phyloP scores from a whole-genome alignment of 2,888 invertebrate genomes.

The Harpalus rufipes region DNA sequence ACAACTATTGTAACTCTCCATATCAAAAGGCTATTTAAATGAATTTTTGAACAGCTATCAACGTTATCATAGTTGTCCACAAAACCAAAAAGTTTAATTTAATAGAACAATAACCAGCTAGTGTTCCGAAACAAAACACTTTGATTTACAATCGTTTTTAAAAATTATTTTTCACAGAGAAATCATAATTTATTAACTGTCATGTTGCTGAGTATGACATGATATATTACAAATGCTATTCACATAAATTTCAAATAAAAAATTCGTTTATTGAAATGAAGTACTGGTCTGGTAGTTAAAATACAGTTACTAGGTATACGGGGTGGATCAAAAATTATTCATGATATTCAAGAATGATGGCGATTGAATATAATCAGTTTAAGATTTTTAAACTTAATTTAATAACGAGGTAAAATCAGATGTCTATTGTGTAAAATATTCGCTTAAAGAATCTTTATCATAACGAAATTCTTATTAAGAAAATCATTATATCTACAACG shows the following conservation, averaged over 20 bases:
- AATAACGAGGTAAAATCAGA: no score
- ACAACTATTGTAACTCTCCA: background rate
- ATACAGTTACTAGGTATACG: background rate
- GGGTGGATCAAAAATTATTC: constrained; percentile 49
- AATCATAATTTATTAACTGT: constrained; percentile 51
- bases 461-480: no score
- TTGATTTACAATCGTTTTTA: constrained; percentile 48
- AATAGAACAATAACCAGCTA: constrained; percentile 28
- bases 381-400: no score
- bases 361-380: background rate
- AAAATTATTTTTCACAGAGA: constrained; percentile 47
- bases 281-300: background rate
- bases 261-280: constrained; percentile 56
- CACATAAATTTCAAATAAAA: constrained; percentile 56
- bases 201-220: constrained; percentile 38
- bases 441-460: no score
- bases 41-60: constrained; percentile 45
- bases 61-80: constrained; percentile 34
- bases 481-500: no score
- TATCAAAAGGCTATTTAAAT: constrained; percentile 7
- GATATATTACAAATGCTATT: constrained; percentile 58
- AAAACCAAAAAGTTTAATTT: constrained; percentile 23
- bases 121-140: constrained; percentile 42
- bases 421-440: no score
- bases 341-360: constrained; percentile 59